Evolutionary conservation across 2,797 vertebrate genomes (phyloP), one percentile per base, ranked within the genome.

Genomic region (Staurois parvus): DNA sequence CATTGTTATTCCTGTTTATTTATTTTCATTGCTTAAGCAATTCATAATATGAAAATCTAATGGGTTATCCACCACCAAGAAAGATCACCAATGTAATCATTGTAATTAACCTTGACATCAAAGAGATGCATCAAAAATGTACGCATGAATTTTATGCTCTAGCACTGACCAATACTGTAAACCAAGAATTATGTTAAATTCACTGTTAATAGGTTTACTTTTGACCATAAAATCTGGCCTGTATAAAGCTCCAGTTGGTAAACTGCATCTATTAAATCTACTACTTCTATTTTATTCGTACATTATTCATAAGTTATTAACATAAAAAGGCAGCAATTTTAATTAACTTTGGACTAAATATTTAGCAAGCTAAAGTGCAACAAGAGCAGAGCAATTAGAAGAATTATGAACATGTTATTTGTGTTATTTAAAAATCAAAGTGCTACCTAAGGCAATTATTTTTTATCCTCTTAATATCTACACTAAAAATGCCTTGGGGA

Each of bases 361-460:
- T 87, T 87, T 87, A 79, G 76, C 76, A 75, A 45, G 64, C 69
- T 62, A 32, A 84, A 79, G 75, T 69, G 72, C 86, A 91, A 89
- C 88, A 91, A 88, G 88, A 90, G 37, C 78, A 92, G 88, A 91
- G 92, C 92, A 90, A 91, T 85, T 88, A 90, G 0, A 88, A 90
- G 90, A 93, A 92, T 93, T 91, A 92, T 90, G 89, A 92, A 83
- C 90, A 93, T 74, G 80, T 91, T 91, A 93, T 90, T 91, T 91
- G 90, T 90, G 89, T 94, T 94, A 93, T 92, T 95, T 95, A 94
- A 94, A 93, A 94, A 94, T 92, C 92, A 92, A 94, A 95, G 93
- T 88, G 85, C 92, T 93, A 94, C 91, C 92, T 93, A 92, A 91
- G 92, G 93, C 93, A 94, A 93, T 95, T 94, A 92, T 91, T 91